Conservation (phyloP, 1,140 invertebrate species). For the Drosophila aff. region DNA sequence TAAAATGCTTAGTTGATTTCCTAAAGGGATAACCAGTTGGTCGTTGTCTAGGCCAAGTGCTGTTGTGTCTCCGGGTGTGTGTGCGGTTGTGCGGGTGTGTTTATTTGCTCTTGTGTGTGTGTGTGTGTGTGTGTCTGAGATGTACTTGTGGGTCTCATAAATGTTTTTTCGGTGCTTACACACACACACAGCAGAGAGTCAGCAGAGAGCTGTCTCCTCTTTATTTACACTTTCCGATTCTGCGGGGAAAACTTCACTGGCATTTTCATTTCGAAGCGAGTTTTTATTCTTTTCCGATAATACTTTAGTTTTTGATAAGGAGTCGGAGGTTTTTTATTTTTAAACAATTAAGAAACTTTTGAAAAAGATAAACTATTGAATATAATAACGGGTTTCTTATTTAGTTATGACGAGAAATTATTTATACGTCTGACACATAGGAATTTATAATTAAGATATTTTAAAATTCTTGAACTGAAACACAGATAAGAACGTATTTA, state of each 20-base stretch:
- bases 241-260: slow-evolving; percentile 9
- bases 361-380: no score
- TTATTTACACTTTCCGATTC: slow-evolving; percentile 34
- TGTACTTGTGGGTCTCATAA: slow-evolving; percentile 46
- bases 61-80: slow-evolving; percentile 8
- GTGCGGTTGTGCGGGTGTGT: slow-evolving; percentile 3
- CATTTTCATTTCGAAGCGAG: slow-evolving; percentile 18
- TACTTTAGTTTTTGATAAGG: not conserved
- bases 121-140: slow-evolving; percentile 7
- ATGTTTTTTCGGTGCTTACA: slow-evolving; percentile 36
- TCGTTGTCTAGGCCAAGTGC: slow-evolving; percentile 10
- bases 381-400: no score
- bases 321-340: not conserved
- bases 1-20: slow-evolving; percentile 80
- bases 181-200: no score
- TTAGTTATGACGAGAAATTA: no score
- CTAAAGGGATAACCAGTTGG: slow-evolving; percentile 74
- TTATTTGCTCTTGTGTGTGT: slow-evolving; percentile 12
- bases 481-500: no score
- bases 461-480: no score
- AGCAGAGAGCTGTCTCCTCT: not conserved
- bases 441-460: no score
- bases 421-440: no score
- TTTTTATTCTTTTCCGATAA: not conserved
- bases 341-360: no score